These are phyloP conservation scores for Orthosia gracilis DNA, from an alignment of 2,888 invertebrate species.

Conservation along the genomic window DNA sequence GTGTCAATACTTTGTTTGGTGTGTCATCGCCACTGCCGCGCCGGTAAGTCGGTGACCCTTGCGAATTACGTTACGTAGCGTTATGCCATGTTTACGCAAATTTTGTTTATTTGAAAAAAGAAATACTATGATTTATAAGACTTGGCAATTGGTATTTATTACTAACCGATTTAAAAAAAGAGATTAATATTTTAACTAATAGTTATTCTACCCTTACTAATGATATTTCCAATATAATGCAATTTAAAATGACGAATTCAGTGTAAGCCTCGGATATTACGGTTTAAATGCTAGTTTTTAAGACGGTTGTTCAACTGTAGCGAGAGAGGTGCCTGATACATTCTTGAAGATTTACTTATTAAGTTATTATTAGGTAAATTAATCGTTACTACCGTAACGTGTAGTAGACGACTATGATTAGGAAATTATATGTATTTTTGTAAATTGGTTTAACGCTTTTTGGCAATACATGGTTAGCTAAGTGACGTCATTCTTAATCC, in stretches of 20 bases:
- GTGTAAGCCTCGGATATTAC: not conserved
- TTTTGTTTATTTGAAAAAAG: constrained; percentile 4
- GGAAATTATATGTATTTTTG: too few species aligned
- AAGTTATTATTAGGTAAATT: too few species aligned
- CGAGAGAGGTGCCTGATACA: too few species aligned
- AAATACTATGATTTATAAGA: not conserved
- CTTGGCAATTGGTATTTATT: not conserved
- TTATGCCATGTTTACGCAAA: constrained; percentile 22
- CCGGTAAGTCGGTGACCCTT: constrained; percentile 7
- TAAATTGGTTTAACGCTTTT: too few species aligned
- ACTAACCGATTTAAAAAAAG: not conserved
- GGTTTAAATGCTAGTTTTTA: not conserved
- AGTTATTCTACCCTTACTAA: too few species aligned
- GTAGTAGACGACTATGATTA: too few species aligned
- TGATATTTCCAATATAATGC: too few species aligned
- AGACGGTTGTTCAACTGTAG: not conserved
- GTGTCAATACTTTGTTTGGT: not conserved
- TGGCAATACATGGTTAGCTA: too few species aligned
- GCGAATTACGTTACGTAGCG: constrained; percentile 7
- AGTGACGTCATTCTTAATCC: too few species aligned
- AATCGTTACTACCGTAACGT: too few species aligned
- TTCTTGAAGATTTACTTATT: not conserved
- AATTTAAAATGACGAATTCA: not conserved
- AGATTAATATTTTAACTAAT: too few species aligned
- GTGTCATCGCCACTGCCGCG: not conserved